Evolutionary conservation across 2,797 vertebrate species (phyloP), one percentile per base, ranked within the genome.

Genomic region (Sebastes oblongus): DNA sequence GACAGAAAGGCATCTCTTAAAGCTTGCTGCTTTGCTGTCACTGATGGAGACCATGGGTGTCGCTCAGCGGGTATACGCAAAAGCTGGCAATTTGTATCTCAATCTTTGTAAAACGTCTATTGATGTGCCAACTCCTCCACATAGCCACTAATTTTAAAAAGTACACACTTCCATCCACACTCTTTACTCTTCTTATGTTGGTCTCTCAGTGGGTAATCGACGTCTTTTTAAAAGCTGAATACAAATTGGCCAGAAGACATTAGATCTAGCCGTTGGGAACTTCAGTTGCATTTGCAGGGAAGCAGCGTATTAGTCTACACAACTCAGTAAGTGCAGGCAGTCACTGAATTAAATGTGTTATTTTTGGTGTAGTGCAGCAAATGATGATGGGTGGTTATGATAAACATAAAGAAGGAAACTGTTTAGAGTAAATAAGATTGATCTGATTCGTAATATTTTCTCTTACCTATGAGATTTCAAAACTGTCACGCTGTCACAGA

Each of bases 91-190:
- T 75, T 82, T 29, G 39, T 75, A 64, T 34, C 25, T 32, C 16
- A 36, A 60, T 20, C 54, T 81, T 78, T 64, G 65, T 85, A 75
- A 65, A 65, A 62, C 34, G 54, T 72, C 62, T 72, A 11, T 67
- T 86, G 62, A 81, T 75, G 54, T 7, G 2, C 54, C 55, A 62
- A 25, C 65, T 72, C 60, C 52, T 56, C 54, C 46, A 62, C 54
- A 72, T 8, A 39, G 55, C 32, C 39, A 6, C 58, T 39, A 9
- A 36, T 46, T 39, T 25, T 22, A 66, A 62, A 56, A 54, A 20
- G 24, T 6, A 62, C 22, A 75, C 46, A 60, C 16, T 60, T 32
- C 27, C 12, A 5, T 52, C 46, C 46, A 52, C 64, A 24, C 4
- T 14, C 50, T 65, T 22, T 46, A 39, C 27, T 66, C 56, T 50